Percentiles rank a stretch among this genome's conserved stretches.
Conservation (phyloP, 2,888 invertebrate species). For the Cinara cedri region DNA sequence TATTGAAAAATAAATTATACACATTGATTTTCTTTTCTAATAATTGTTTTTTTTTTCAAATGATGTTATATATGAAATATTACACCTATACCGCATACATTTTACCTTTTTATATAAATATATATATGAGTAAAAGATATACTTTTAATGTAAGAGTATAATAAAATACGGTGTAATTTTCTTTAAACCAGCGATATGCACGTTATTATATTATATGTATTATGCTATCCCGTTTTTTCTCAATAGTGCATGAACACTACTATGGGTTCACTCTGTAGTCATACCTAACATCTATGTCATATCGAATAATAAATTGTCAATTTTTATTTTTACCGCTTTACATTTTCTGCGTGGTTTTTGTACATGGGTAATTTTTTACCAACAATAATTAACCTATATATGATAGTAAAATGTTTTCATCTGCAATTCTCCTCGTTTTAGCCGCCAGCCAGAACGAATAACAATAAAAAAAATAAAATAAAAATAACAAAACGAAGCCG, state of each 20-base stretch:
- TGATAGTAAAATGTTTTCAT: not conserved
- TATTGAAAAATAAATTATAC: too few species aligned
- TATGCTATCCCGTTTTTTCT: not conserved
- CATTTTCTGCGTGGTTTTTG: not conserved
- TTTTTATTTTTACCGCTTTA: not conserved
- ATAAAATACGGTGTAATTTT: not conserved
- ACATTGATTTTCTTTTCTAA: too few species aligned
- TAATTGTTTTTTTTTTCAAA: not conserved
- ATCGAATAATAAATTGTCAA: not conserved
- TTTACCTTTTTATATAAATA: not conserved
- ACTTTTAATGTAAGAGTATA: not conserved
- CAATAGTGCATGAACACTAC: not conserved
- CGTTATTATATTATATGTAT: not conserved
- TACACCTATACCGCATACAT: not conserved
- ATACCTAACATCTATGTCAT: not conserved
- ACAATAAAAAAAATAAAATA: not conserved
- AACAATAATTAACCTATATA: not conserved
- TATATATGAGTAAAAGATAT: not conserved
- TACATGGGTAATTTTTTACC: not conserved
- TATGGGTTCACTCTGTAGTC: conserved; percentile 8
- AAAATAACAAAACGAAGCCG: too few species aligned
- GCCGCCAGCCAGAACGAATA: too few species aligned
- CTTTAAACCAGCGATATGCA: not conserved
- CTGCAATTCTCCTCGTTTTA: not conserved
- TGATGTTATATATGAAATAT: too few species aligned